These are phyloP conservation scores for Ectemnius continuus DNA, from an alignment of 2,888 invertebrate genomes.

Conservation along the genomic window DNA sequence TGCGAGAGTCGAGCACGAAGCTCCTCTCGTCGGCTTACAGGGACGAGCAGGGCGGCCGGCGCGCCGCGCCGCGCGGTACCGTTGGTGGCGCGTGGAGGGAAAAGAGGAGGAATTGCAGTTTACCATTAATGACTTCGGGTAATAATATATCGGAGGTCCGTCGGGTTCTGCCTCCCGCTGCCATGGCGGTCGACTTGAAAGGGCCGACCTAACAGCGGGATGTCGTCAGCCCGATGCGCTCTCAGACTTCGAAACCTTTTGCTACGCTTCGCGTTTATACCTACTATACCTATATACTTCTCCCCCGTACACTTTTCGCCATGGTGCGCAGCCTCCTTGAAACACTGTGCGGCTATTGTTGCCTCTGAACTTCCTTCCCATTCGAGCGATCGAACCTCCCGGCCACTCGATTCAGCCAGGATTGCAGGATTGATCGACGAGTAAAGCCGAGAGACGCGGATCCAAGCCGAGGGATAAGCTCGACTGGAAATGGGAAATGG, in stretches of 20 bases:
- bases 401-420: too few relatives aligned
- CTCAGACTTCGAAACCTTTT: constrained; percentile 68
- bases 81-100: constrained; percentile 50
- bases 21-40: constrained; percentile 1
- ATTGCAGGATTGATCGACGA: too few relatives aligned
- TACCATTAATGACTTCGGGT: constrained; percentile 75
- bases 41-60: constrained; percentile 17
- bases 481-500: too few relatives aligned
- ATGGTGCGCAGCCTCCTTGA: constrained; percentile 61
- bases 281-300: constrained; percentile 20
- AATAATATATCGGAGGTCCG: constrained; percentile 74
- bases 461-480: too few relatives aligned
- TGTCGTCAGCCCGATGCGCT: constrained; percentile 71
- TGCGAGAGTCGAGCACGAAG: background rate
- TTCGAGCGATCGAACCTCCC: too few relatives aligned
- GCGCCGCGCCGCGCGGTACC: constrained; percentile 24
- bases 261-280: constrained; percentile 29
- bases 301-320: constrained; percentile 22
- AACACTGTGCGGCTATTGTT: constrained; percentile 60
- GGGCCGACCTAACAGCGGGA: constrained; percentile 74
- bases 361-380: constrained; percentile 32
- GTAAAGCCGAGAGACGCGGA: too few relatives aligned
- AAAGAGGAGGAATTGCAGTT: constrained; percentile 72
- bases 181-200: constrained; percentile 75
- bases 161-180: constrained; percentile 72